Base-by-base conservation (phyloP, 2,797 vertebrate genomes). In the Macroramphosus scolopax region DNA sequence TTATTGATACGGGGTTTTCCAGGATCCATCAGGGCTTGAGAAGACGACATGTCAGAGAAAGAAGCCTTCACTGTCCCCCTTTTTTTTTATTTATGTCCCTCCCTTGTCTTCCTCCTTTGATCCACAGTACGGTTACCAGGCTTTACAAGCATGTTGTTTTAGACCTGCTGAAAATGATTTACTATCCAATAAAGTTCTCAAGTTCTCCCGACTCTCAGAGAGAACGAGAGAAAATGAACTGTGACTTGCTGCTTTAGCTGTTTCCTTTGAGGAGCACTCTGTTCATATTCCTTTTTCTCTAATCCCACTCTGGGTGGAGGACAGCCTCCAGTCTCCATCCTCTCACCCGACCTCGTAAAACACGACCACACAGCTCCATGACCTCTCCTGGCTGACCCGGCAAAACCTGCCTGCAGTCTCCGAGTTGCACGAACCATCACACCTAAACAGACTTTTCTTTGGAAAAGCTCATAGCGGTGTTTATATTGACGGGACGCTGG, bases 211-310 rank as follows among this genome's bases (percentile, higher is more conserved):
- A 54, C 65, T 70, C 66, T 66, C 42, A 51, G 38, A 62, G 24
- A 42, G 13, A 46, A 25, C 33, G 31, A 67, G 28, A 46, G 55
- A 81, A 65, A 81, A 83, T 71, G 35, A 72, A 73, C 78, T 77
- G 76, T 83, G 75, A 84, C 80, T 75, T 58, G 68, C 54, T 32
- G 59, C 62, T 59, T 66, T 71, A 68, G 56, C 54, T 54, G 49
- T 68, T 69, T 50, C 70, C 77, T 86, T 87, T 87, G 82, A 87
- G 83, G 80, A 77, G 80, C 83, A 83, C 79, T 85, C 78, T 72
- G 51, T 60, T 75, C 64, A 55, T 78, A 60, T 68, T 34, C 42
- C 63, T 72, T 49, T n/a, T 42, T 61, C 51, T 67, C 63, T 82
- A 75, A 83, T 81, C 72, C 69, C 76, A 65, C 80, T 84, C 75